A percentile compares a stretch with the other conserved stretches of the same genome.
phyloP scores from a whole-genome alignment of 1,140 invertebrate genomes.

The Papilio helenus region DNA sequence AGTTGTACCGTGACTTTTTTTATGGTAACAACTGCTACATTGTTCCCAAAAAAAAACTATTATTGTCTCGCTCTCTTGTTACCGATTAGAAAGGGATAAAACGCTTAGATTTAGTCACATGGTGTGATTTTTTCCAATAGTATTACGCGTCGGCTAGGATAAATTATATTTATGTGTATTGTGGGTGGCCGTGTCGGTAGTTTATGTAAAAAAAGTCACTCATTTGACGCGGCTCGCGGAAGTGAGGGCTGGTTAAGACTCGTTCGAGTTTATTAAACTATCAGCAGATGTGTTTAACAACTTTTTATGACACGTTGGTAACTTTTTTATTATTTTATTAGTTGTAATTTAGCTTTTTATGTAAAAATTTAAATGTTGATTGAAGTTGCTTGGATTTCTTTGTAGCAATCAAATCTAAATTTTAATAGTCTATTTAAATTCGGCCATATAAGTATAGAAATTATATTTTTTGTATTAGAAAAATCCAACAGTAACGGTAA shows the following conservation, averaged over 20 bases:
- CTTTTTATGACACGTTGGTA: slow-evolving; percentile 19
- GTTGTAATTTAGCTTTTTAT: slow-evolving; percentile 2
- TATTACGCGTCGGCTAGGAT: slow-evolving; percentile 71
- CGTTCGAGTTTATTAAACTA: slow-evolving; percentile 54
- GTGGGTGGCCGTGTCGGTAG: slow-evolving; percentile 70
- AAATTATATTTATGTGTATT: slow-evolving; percentile 79
- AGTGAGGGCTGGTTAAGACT: slow-evolving; percentile 70
- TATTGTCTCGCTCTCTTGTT: slow-evolving; percentile 49
- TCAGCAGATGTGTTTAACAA: slow-evolving; percentile 59
- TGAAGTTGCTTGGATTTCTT: background rate
- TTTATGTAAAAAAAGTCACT: slow-evolving; percentile 68
- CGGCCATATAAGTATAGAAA: background rate
- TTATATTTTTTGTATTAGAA: background rate
- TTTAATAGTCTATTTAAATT: slow-evolving; percentile 14
- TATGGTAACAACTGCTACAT: slow-evolving; percentile 61
- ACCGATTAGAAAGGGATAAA: slow-evolving; percentile 52
- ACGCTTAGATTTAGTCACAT: slow-evolving; percentile 58
- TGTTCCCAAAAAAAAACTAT: slow-evolving; percentile 52
- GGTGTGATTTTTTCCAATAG: slow-evolving; percentile 66
- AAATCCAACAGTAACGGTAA: background rate
- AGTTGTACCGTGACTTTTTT: slow-evolving; percentile 70
- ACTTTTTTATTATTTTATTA: slow-evolving; percentile 20
- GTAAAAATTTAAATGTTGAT: background rate
- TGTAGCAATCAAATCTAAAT: background rate
- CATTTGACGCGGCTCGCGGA: slow-evolving; percentile 61